Percentiles rank a stretch among this genome's conserved stretches.
Evolutionary conservation across 2,797 vertebrate species (phyloP).

Genomic region (Stomatorhinus walkeri): DNA sequence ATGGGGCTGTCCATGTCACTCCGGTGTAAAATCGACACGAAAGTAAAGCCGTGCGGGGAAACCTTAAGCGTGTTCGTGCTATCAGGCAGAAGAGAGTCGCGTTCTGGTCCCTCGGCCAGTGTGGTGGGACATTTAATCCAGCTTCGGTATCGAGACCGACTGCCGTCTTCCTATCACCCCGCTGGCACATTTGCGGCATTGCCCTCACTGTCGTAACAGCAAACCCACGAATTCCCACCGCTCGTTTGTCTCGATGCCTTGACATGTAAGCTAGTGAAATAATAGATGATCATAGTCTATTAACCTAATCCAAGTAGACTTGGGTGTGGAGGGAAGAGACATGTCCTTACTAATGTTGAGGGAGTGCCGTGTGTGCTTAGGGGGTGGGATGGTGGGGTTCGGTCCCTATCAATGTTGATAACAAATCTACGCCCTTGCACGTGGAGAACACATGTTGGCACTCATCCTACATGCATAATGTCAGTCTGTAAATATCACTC

Average conservation of each 20-base stretch:
- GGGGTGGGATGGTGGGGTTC: not conserved
- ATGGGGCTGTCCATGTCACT: not conserved
- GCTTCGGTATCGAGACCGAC: slow-evolving; percentile 24
- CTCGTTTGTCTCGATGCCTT: not conserved
- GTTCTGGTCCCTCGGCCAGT: not conserved
- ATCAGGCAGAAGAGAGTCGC: not conserved
- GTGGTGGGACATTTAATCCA: not conserved
- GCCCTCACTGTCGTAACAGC: slow-evolving; percentile 43
- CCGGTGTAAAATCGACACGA: not conserved
- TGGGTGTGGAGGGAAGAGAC: not conserved
- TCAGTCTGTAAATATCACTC: not conserved
- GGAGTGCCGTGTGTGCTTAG: not conserved
- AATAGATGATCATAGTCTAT: not conserved
- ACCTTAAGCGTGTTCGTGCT: not conserved
- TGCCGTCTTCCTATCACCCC: slow-evolving; percentile 24
- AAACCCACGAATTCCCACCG: not conserved
- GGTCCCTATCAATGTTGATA: not conserved
- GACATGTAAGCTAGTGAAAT: not conserved
- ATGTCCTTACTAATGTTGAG: not conserved
- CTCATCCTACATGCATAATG: not conserved
- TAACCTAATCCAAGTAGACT: not conserved
- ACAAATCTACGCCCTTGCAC: not conserved
- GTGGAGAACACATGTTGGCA: not conserved
- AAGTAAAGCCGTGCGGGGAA: not conserved
- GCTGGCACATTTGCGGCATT: slow-evolving; percentile 41